Base-by-base conservation (phyloP, 2,113 vertebrate species). In the Atherinomorus stipes region DNA sequence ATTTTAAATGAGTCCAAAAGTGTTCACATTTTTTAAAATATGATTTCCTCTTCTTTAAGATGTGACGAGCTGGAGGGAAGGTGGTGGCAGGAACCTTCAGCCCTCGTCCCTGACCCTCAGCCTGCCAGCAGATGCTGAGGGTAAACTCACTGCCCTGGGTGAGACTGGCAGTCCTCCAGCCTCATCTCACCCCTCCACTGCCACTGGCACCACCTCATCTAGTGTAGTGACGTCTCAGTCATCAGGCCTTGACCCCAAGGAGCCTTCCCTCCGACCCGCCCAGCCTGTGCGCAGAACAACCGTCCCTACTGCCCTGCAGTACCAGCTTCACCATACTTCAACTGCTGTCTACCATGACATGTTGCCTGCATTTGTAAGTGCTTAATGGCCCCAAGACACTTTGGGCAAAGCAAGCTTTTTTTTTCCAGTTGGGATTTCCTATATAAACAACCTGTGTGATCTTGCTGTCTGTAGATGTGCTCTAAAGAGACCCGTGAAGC, bases 21-120 rank as follows among this genome's bases (percentile, higher is more conserved):
- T 15, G 13, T 16, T 53, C 7, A 4, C 13, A 2, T 1, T 13
- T 40, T 64, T 44, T 37, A 0, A 61, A 4, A 23, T 11, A 45
- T 31, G 37, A 7, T 19, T 22, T 44, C 64, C 37, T 54, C 49
- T 57, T 28, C 37, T 34, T 80, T 23, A 88, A 99, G 98, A 99
- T 93, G 98, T 99, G 88, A 98, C 97, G 8, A 99, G 98, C 93
- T 99, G 98, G 98, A 97, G 98, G 96, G 98, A 99, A 96, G 98
- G 98, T 90, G 98, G 98, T 92, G 96, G 98, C 94, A 96, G 97
- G 94, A 98, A 95, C 93, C 96, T 98, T 78, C 94, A 96, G 85
- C 95, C 96, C 92, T 93, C 95, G 50, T 90, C 93, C 70, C 94
- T 96, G 92, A 94, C 96, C 90, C 93, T 94, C 73, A 88, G 94